A percentile compares a stretch with the other conserved stretches of the same genome.
Evolutionary conservation across 2,113 vertebrate genomes (phyloP).

Genomic region (Leptobrachium leishanense): DNA sequence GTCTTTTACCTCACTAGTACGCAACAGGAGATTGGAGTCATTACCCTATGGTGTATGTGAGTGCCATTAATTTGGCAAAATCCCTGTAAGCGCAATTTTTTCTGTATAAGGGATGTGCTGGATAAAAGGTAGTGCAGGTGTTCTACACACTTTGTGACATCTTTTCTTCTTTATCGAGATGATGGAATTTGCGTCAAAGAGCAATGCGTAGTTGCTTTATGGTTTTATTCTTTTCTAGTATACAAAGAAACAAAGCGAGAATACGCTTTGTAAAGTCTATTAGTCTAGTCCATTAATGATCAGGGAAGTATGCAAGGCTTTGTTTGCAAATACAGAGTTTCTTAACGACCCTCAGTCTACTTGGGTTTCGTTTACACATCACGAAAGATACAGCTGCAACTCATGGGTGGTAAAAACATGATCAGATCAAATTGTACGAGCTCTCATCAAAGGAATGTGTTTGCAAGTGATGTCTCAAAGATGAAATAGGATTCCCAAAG

Average conservation of each 20-base stretch:
- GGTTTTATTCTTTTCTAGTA: neutral
- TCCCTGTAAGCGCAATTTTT: no score
- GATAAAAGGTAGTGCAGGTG: slow-evolving; percentile 19
- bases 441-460: neutral
- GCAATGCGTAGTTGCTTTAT: slow-evolving; percentile 5
- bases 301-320: neutral
- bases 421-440: neutral
- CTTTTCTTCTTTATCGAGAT: slow-evolving; percentile 15
- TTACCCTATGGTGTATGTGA: no score
- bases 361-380: neutral
- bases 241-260: slow-evolving; percentile 1
- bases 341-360: neutral
- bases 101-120: neutral
- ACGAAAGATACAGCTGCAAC: neutral
- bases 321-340: slow-evolving; percentile 15
- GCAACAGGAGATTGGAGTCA: no score
- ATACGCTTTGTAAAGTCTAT: neutral
- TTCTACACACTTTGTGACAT: neutral
- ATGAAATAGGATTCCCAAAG: neutral
- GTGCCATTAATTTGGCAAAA: no score
- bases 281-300: neutral
- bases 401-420: slow-evolving; percentile 5
- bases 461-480: neutral
- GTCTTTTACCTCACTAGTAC: no score
- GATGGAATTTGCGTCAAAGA: neutral